Evolutionary conservation across 2,888 invertebrate species (phyloP).

Genomic region (Philopedon plagiatum): DNA sequence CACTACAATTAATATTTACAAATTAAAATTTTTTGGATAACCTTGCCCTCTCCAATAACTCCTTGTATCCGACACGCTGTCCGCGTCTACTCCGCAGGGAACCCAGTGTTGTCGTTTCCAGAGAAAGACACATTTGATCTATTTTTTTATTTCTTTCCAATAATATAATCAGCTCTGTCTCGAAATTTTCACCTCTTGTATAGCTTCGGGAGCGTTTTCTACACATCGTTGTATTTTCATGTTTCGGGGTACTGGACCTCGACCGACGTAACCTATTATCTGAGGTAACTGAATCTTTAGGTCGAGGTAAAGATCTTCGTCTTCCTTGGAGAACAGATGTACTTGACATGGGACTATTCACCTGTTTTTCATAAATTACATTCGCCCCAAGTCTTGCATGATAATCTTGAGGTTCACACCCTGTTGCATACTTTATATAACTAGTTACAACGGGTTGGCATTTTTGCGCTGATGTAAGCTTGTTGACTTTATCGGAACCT

Average conservation of each 20-base stretch:
- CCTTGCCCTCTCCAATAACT: slow-evolving; percentile 22
- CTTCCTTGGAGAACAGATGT: background rate
- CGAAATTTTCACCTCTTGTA: background rate
- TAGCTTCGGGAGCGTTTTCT: background rate
- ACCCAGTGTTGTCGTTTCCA: background rate
- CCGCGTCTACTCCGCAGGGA: background rate
- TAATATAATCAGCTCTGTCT: slow-evolving; percentile 12
- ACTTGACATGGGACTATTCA: background rate
- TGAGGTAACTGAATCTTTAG: background rate
- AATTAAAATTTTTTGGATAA: background rate
- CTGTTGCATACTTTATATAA: background rate
- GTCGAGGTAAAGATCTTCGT: background rate
- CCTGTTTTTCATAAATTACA: background rate
- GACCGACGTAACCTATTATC: background rate
- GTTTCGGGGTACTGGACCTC: background rate
- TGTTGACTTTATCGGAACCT: background rate
- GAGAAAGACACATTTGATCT: background rate
- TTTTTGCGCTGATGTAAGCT: background rate
- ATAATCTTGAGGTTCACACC: background rate
- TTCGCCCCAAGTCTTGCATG: background rate
- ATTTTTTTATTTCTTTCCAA: slow-evolving; percentile 27
- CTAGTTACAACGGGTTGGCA: background rate
- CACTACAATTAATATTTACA: background rate
- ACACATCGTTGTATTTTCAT: background rate
- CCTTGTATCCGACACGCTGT: slow-evolving; percentile 22